A percentile compares a stretch with the other conserved stretches of the same genome.
These are phyloP conservation scores for Premnoplex brunnescens DNA, from an alignment of 2,797 vertebrate genomes.

Conservation along the genomic window DNA sequence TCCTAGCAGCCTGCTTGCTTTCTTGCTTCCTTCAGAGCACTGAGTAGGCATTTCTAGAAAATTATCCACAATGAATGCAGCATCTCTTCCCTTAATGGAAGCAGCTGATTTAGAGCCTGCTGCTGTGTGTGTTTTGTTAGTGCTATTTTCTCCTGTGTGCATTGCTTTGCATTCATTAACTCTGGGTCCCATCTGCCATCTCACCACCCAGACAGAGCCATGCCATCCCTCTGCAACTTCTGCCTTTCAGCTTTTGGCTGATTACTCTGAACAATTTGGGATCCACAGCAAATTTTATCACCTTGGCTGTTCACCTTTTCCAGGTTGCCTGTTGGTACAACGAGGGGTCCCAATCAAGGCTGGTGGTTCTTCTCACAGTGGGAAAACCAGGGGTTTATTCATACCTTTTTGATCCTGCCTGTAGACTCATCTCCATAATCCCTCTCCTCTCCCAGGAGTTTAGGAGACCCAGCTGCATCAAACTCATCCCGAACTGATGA, in stretches of 20 bases:
- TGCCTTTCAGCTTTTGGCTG: neutral
- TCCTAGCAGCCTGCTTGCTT: slow-evolving; percentile 22
- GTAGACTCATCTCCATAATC: neutral
- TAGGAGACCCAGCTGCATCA: neutral
- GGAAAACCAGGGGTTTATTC: neutral
- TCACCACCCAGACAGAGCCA: slow-evolving; percentile 9
- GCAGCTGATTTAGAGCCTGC: slow-evolving; percentile 58
- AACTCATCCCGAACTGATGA: neutral
- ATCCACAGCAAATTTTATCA: neutral
- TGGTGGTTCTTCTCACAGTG: neutral
- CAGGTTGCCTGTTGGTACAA: neutral
- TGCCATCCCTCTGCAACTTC: neutral
- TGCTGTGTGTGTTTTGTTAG: slow-evolving; percentile 9
- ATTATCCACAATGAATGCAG: slow-evolving; percentile 30
- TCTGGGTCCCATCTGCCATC: slow-evolving; percentile 41
- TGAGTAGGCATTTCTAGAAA: slow-evolving; percentile 55
- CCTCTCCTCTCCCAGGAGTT: neutral
- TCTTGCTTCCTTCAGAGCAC: slow-evolving; percentile 24
- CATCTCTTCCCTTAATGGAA: slow-evolving; percentile 31
- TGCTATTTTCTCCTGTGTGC: slow-evolving; percentile 44
- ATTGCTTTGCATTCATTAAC: slow-evolving; percentile 63
- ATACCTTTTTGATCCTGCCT: neutral
- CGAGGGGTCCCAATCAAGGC: neutral
- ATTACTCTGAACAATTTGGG: neutral
- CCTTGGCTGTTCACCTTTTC: neutral